Percentiles rank a stretch among this genome's conserved stretches.
Conservation (phyloP, 2,797 vertebrate genomes). For the Stomatorhinus walkeri region DNA sequence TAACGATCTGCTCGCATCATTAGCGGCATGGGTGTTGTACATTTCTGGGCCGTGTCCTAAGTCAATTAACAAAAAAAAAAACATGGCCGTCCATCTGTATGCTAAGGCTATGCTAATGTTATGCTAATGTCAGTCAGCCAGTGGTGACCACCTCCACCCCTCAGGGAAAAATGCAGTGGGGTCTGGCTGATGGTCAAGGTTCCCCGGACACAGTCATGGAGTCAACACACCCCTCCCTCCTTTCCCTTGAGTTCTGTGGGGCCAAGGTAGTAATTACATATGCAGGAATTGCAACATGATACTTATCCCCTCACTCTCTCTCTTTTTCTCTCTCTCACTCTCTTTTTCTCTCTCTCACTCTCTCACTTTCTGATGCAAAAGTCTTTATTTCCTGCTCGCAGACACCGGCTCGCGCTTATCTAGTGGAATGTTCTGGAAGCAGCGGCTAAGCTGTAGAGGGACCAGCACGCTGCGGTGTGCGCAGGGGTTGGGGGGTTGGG, state of each 20-base stretch:
- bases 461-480: not conserved
- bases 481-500: not conserved
- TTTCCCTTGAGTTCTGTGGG: not conserved
- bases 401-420: not conserved
- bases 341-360: not conserved
- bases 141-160: no score
- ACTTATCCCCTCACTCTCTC: not conserved
- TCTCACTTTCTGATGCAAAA: not conserved
- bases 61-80: not conserved
- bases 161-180: not conserved
- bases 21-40: not conserved
- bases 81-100: not conserved
- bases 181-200: not conserved
- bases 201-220: not conserved
- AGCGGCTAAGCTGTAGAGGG: not conserved
- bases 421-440: not conserved
- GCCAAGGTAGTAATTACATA: not conserved
- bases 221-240: not conserved
- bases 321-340: not conserved
- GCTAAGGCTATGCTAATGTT: not conserved
- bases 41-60: not conserved
- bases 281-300: not conserved
- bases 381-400: not conserved
- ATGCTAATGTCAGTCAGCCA: not conserved
- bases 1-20: not conserved